phyloP scores from a whole-genome alignment of 2,888 invertebrate genomes.

The Caenorhabditis sp. region DNA sequence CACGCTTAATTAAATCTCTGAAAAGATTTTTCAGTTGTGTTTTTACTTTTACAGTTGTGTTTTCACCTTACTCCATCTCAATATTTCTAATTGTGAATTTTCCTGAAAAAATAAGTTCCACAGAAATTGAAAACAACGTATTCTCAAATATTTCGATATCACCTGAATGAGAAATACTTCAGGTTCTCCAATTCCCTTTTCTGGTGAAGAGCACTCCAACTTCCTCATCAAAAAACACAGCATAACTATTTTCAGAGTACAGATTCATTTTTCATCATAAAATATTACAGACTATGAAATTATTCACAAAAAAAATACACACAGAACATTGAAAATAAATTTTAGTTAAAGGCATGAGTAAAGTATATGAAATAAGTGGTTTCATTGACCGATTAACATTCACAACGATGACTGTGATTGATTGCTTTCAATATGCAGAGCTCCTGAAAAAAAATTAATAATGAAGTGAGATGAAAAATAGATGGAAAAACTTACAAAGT shows the following conservation, averaged over 20 bases:
- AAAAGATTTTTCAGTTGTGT: too few relatives aligned
- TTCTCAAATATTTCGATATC: too few relatives aligned
- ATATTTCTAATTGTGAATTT: too few relatives aligned
- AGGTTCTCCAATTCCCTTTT: too few relatives aligned
- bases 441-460: conserved; percentile 19
- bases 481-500: not conserved
- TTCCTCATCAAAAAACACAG: not conserved
- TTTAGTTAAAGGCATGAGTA: not conserved
- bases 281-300: not conserved
- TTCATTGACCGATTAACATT: conserved; percentile 14
- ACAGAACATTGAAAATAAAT: not conserved
- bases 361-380: conserved; percentile 13
- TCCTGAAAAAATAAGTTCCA: too few relatives aligned
- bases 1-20: too few relatives aligned
- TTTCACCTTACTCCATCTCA: too few relatives aligned
- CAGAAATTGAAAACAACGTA: too few relatives aligned
- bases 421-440: conserved; percentile 26
- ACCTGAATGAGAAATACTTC: too few relatives aligned
- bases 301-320: not conserved
- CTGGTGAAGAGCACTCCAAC: too few relatives aligned
- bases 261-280: not conserved
- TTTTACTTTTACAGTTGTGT: too few relatives aligned
- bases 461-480: not conserved
- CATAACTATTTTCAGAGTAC: too few relatives aligned
- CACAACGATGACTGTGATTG: not conserved